These are phyloP conservation scores for Astropecten irregularis DNA, from an alignment of 53 echinoderm and acorn worm genomes.

Conservation along the genomic window DNA sequence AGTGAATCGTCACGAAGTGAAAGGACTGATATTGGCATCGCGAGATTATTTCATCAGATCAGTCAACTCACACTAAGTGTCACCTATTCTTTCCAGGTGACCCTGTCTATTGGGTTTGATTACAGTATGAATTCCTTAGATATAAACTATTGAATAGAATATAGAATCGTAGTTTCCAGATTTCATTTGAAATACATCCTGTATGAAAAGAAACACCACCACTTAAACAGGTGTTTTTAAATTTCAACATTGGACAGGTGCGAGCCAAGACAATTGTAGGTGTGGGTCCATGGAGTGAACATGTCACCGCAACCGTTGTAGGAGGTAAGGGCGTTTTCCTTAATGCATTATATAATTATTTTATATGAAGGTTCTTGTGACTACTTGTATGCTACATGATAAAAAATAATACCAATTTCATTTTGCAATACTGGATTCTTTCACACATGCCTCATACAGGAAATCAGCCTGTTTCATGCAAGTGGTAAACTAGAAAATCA, in stretches of 20 bases:
- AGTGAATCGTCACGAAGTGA: neutral
- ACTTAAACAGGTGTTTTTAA: neutral
- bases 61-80: neutral
- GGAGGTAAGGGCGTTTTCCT: neutral
- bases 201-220: neutral
- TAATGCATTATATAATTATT: neutral
- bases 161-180: neutral
- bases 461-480: too few relatives aligned
- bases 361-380: neutral
- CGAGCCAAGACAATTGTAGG: constrained; percentile 28
- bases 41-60: neutral
- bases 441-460: too few relatives aligned
- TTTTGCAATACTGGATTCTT: neutral
- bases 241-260: neutral
- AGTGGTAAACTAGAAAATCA: too few relatives aligned
- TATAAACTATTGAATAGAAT: neutral
- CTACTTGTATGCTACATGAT: neutral
- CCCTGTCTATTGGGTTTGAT: neutral
- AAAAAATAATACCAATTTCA: neutral
- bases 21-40: neutral
- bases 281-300: constrained; percentile 14
- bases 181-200: neutral
- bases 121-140: neutral
- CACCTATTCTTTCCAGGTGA: constrained; percentile 4
- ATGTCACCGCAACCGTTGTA: neutral